These are phyloP conservation scores for Fabriciana adippe DNA, from an alignment of 2,888 invertebrate species.

Conservation along the genomic window DNA sequence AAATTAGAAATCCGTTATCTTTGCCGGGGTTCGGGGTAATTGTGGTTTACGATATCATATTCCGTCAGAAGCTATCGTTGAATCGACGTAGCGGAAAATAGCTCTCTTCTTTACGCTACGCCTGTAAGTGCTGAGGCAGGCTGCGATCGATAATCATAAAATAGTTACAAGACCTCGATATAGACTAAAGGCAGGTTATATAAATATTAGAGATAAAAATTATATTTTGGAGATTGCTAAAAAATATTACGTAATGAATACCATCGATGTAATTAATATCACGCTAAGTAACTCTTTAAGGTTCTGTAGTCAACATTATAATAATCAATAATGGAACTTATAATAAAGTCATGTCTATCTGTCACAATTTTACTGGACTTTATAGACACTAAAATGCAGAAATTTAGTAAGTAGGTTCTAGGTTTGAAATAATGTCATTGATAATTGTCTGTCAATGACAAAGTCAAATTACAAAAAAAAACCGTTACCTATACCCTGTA, in stretches of 20 bases:
- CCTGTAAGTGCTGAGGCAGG: conserved; percentile 16
- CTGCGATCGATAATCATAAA: conserved; percentile 24
- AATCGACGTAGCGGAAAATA: conserved; percentile 41
- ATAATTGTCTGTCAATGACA: too few species aligned
- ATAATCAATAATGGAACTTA: too few species aligned
- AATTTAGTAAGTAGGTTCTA: too few species aligned
- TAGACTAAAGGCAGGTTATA: background rate
- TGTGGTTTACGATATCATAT: conserved; percentile 31
- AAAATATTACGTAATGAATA: background rate
- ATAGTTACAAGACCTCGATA: conserved; percentile 10
- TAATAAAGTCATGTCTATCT: too few species aligned
- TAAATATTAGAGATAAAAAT: background rate
- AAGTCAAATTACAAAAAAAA: too few species aligned
- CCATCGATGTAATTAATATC: too few species aligned
- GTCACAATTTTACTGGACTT: too few species aligned
- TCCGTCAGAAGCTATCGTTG: conserved; percentile 31
- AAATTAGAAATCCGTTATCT: conserved; percentile 23
- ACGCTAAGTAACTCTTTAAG: too few species aligned
- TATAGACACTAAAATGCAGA: too few species aligned
- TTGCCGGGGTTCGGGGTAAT: conserved; percentile 23
- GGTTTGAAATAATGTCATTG: too few species aligned
- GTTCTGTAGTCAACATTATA: too few species aligned
- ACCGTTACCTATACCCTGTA: too few species aligned
- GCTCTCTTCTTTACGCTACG: conserved; percentile 32
- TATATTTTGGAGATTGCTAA: background rate